Evolutionary conservation across 2,888 invertebrate genomes (phyloP).

Genomic region (Dendrolimus pini): DNA sequence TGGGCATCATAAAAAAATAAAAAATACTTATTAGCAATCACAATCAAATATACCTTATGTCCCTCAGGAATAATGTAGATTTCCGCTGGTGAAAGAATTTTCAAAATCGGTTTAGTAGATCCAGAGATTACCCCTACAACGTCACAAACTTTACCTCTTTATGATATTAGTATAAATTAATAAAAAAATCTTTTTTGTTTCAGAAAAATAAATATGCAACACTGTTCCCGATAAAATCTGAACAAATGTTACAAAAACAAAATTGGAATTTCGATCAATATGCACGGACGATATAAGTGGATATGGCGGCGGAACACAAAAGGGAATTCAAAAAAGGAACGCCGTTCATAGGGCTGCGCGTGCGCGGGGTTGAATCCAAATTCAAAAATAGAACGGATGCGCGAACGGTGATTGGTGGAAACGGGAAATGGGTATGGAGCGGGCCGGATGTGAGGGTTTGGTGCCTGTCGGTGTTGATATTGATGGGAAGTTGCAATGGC

Average conservation of each 20-base stretch:
- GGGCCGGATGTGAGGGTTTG: slow-evolving; percentile 46
- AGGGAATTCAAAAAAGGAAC: slow-evolving; percentile 39
- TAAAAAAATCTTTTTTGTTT: slow-evolving; percentile 25
- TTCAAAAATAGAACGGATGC: slow-evolving; percentile 49
- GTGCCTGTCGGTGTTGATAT: slow-evolving; percentile 39
- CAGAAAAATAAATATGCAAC: slow-evolving; percentile 33
- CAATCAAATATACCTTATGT: no score
- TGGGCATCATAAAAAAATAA: no score
- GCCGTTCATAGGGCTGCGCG: slow-evolving; percentile 40
- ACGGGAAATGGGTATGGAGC: slow-evolving; percentile 38
- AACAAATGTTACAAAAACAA: slow-evolving; percentile 34
- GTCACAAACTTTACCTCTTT: no score
- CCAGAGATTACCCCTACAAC: no score
- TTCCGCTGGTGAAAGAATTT: no score
- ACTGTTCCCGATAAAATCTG: slow-evolving; percentile 23
- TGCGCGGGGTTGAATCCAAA: slow-evolving; percentile 45
- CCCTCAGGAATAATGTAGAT: no score
- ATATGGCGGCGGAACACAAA: slow-evolving; percentile 53
- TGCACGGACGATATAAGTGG: slow-evolving; percentile 48
- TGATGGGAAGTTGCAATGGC: slow-evolving; percentile 55
- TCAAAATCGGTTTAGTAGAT: no score
- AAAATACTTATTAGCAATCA: no score
- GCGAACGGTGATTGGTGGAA: slow-evolving; percentile 34
- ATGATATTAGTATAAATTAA: no score
- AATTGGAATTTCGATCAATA: slow-evolving; percentile 37